A percentile compares a stretch with the other conserved stretches of the same genome.
Conservation (phyloP, 2,113 vertebrate genomes). For the Aythya baeri region DNA sequence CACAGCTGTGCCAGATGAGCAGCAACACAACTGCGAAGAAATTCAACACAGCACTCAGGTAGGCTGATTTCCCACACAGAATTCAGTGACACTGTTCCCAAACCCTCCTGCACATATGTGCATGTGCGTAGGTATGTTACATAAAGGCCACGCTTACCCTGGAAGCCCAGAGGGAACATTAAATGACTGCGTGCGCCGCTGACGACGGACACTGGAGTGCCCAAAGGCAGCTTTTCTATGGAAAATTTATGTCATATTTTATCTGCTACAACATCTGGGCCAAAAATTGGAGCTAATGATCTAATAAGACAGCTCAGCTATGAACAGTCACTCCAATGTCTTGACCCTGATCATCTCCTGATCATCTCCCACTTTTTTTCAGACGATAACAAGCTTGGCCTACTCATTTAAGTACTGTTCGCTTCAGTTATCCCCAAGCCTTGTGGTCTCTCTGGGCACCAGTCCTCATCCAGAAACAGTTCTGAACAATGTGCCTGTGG, state of each 20-base stretch:
- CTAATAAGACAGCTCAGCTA: conserved; percentile 28
- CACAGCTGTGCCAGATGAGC: conserved; percentile 30
- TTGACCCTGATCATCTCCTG: not conserved
- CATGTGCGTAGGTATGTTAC: not conserved
- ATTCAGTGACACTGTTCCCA: not conserved
- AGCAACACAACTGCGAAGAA: not conserved
- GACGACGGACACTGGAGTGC: not conserved
- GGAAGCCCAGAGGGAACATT: conserved; percentile 33
- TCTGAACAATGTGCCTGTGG: not conserved
- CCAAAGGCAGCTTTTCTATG: conserved; percentile 11
- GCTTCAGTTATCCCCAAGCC: not conserved
- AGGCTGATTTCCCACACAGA: not conserved
- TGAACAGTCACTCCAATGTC: conserved; percentile 17
- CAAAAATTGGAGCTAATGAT: conserved; percentile 19
- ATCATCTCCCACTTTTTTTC: not conserved
- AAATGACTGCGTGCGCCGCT: not conserved
- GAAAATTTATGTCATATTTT: conserved; percentile 43
- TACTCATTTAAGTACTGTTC: not conserved
- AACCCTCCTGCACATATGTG: not conserved
- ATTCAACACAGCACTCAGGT: conserved; percentile 19
- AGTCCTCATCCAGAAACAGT: not conserved
- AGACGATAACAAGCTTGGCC: not conserved
- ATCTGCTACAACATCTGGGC: conserved; percentile 28
- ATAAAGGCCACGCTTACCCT: conserved; percentile 29
- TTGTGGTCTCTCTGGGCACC: fast-evolving